A percentile compares a stretch with the other conserved stretches of the same genome.
phyloP scores from a whole-genome alignment of 37 sponge, comb jelly and placozoan genomes.

The Agelas oroides region DNA sequence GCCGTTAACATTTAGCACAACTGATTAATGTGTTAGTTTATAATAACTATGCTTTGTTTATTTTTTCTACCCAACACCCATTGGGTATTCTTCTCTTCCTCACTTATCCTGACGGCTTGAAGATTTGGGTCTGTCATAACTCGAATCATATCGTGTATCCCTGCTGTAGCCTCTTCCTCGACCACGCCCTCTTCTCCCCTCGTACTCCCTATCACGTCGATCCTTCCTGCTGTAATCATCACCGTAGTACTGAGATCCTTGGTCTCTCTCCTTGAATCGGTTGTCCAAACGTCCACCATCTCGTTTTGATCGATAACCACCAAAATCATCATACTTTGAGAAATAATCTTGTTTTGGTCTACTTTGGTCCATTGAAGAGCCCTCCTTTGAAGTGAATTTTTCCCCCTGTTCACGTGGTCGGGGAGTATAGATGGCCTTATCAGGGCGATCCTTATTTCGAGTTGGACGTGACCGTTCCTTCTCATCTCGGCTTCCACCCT shows the following conservation, averaged over 20 bases:
- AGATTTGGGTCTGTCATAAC: no score
- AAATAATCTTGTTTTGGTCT: neutral
- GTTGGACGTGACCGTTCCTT: neutral
- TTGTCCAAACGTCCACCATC: neutral
- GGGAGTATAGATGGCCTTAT: conserved; percentile 36
- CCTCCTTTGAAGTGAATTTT: neutral
- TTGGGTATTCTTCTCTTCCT: no score
- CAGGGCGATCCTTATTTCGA: conserved; percentile 16
- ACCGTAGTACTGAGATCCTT: neutral
- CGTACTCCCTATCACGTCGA: neutral
- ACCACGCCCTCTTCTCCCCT: conserved; percentile 12
- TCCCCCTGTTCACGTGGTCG: neutral
- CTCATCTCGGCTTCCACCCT: neutral
- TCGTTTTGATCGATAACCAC: no score
- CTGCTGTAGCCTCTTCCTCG: neutral
- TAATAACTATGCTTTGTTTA: no score
- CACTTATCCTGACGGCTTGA: no score
- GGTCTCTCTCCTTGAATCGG: neutral
- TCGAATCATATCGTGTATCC: no score
- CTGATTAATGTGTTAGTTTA: no score
- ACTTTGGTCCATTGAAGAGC: neutral
- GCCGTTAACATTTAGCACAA: no score
- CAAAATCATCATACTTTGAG: no score
- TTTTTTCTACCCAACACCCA: no score
- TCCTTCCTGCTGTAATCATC: neutral